These are phyloP conservation scores for Fragum sueziense DNA, from an alignment of 2,888 invertebrate species.

Conservation along the genomic window DNA sequence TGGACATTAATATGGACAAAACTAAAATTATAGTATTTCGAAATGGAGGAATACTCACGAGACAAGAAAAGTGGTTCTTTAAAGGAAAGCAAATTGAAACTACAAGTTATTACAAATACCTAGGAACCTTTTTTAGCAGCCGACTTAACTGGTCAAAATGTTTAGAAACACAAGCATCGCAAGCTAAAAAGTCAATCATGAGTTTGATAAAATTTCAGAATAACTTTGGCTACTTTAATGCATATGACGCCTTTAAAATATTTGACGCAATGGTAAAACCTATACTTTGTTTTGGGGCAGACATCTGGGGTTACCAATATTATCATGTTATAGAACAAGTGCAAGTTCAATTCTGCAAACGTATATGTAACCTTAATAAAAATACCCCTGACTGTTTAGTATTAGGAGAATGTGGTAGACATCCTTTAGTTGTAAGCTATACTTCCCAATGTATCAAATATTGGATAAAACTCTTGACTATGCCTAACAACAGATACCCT, in stretches of 20 bases:
- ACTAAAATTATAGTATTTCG: too few relatives aligned
- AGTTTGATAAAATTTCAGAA: background rate
- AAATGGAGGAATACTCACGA: too few relatives aligned
- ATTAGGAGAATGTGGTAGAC: conserved; percentile 24
- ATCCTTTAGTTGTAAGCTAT: conserved; percentile 14
- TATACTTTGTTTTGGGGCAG: background rate
- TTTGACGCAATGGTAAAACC: conserved; percentile 9
- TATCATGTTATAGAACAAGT: background rate
- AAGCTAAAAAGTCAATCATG: background rate
- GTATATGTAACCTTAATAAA: background rate
- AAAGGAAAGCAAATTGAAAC: background rate
- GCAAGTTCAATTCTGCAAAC: conserved; percentile 5
- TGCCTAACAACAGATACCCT: conserved; percentile 29
- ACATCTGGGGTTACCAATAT: conserved; percentile 5
- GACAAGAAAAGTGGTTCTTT: conserved; percentile 1
- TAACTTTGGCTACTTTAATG: background rate
- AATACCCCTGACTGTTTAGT: conserved; percentile 1
- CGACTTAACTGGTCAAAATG: background rate
- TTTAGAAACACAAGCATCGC: background rate
- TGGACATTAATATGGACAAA: conserved; percentile 9
- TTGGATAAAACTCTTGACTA: conserved; percentile 22
- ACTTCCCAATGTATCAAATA: conserved; percentile 24
- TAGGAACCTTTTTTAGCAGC: background rate
- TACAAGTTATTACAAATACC: background rate
- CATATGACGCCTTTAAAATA: conserved; percentile 3